Evolutionary conservation across 53 echinoderm and acorn worm genomes (phyloP).

Genomic region (Echinometra lucunter): DNA sequence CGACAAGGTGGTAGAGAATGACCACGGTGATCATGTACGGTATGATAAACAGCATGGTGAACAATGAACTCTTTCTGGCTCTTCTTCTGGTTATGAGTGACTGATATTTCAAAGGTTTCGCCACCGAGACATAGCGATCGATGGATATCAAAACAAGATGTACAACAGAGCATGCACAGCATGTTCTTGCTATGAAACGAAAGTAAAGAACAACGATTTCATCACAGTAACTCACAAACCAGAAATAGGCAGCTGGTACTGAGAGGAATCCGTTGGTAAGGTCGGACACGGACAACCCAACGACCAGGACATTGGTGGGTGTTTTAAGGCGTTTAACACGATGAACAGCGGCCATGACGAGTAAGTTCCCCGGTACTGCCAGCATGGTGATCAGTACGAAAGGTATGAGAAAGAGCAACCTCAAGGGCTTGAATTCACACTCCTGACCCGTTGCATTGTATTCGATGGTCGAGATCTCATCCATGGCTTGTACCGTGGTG

Average conservation of each 20-base stretch:
- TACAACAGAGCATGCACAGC: constrained; percentile 51
- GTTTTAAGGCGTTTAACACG: constrained; percentile 16
- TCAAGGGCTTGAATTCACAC: constrained; percentile 35
- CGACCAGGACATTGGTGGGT: constrained; percentile 45
- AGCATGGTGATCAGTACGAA: constrained; percentile 23
- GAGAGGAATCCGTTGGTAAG: constrained; percentile 47
- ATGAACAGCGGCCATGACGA: constrained; percentile 52
- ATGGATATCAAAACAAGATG: constrained; percentile 60
- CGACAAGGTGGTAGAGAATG: constrained; percentile 16
- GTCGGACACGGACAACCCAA: constrained; percentile 46
- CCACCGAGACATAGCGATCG: constrained; percentile 42
- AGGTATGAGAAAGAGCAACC: constrained; percentile 41
- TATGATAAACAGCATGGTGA: constrained; percentile 29
- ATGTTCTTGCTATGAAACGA: constrained; percentile 51
- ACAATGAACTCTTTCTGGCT: constrained; percentile 1
- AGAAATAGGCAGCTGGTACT: constrained; percentile 55
- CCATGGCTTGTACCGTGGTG: background rate
- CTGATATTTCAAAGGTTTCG: constrained; percentile 55
- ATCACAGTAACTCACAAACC: constrained; percentile 60
- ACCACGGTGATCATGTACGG: constrained; percentile 46
- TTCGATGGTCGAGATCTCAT: background rate
- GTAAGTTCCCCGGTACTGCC: constrained; percentile 49
- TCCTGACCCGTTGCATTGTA: background rate
- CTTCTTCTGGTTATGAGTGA: constrained; percentile 52
- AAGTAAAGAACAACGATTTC: constrained; percentile 32